phyloP scores from a whole-genome alignment of 2,797 vertebrate species.

The Acanthopagrus latus region DNA sequence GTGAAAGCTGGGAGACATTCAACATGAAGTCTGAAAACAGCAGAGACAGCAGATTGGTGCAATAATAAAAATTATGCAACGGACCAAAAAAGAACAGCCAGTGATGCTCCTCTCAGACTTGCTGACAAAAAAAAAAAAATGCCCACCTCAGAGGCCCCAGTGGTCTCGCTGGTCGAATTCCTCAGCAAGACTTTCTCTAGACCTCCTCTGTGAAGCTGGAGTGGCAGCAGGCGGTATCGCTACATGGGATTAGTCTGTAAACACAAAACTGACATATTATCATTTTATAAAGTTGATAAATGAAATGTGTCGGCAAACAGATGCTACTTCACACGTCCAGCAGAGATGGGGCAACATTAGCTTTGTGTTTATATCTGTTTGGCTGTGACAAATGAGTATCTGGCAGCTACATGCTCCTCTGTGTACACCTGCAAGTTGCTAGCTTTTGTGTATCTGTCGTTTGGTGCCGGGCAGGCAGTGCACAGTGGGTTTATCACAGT shows the following conservation, averaged over 20 bases:
- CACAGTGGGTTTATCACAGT: too few species aligned
- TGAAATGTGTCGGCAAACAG: background rate
- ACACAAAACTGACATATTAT: background rate
- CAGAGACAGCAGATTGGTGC: slow-evolving; percentile 11
- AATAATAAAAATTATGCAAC: slow-evolving; percentile 12
- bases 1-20: background rate
- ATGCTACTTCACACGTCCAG: background rate
- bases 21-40: background rate
- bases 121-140: slow-evolving; percentile 18
- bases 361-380: background rate
- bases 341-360: background rate
- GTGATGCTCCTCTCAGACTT: background rate
- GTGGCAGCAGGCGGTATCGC: background rate
- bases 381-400: background rate
- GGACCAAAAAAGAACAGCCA: background rate
- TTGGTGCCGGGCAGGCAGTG: background rate
- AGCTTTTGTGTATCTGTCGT: background rate
- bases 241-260: background rate
- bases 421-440: background rate
- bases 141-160: slow-evolving; percentile 12
- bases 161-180: slow-evolving; percentile 9
- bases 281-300: background rate
- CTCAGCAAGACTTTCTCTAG: background rate
- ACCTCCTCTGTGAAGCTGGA: slow-evolving; percentile 9
- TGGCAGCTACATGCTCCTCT: background rate